Evolutionary conservation across 2,888 invertebrate genomes (phyloP), one percentile per base, ranked within the genome.

Genomic region (Bellardia bayeri): DNA sequence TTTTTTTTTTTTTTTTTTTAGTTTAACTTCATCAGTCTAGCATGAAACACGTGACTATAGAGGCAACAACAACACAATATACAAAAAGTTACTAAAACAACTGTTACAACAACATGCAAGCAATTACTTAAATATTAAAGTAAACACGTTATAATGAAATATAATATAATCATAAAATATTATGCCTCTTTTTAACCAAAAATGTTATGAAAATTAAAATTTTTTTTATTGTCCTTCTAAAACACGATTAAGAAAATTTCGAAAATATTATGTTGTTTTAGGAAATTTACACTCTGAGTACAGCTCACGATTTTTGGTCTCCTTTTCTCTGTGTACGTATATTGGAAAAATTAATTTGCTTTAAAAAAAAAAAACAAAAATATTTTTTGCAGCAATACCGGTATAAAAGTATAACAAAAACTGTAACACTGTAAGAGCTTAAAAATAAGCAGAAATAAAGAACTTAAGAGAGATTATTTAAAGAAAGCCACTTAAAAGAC

Each of bases 11-110:
- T 11, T 14, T 51, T 51, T 69, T 51, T 49, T 16, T 74, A 30
- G 14, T 11, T 33, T 13, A 33, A 61, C 14, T 61, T 33, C 16
- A 33, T 61, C 54, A 56, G 5, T 76, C 56, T 23, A 54, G 45
- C 16, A 74, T 72, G 54, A 58, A 74, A 74, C 74, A 74, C 74
- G 74, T 74, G 74, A 74, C 61, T 74, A 3, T 56, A 23, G 23
- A 0, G 23, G 16, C 16, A 56, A 23, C 16, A 56, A 56, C 9
- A 56, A 16, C 56, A 56, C 23, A 16, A 23, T 37, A 23, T 51
- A 14, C 13, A 9, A 49, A 49, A 13, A 49, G 42, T 3, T 1
- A 37, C n/a, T 54, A 54, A 4, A 54, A 14, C 5, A 54, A 16
- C 16, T 23, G 1, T 16, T 23, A 14, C 61, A 61, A 11, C 5